Conservation (phyloP, 2,888 invertebrate genomes). For the Microchrysa polita region DNA sequence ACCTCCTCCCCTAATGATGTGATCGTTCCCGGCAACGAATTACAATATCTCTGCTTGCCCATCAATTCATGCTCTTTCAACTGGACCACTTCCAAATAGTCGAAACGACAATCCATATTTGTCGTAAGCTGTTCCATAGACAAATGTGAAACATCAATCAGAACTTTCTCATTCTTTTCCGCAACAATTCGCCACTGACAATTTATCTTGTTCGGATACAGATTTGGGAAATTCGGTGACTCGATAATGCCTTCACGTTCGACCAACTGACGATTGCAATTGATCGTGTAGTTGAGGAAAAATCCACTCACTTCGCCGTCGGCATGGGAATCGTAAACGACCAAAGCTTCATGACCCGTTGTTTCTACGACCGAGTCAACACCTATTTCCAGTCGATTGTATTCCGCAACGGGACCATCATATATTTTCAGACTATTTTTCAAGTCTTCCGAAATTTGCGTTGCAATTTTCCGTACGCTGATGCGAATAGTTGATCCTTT, state of each 20-base stretch:
- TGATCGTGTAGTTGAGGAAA: constrained; percentile 55
- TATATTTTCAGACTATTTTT: constrained; percentile 1
- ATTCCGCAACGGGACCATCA: constrained; percentile 4
- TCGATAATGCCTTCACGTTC: constrained; percentile 79
- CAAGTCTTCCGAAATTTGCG: background rate
- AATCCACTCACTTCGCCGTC: constrained; percentile 53
- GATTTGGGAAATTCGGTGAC: constrained; percentile 84
- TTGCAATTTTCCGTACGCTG: constrained; percentile 60
- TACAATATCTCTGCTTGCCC: constrained; percentile 56
- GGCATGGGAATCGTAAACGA: constrained; percentile 55
- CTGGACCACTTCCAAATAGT: constrained; percentile 69
- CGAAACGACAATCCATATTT: constrained; percentile 66
- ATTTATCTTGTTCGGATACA: constrained; percentile 71
- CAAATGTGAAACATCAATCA: constrained; percentile 84
- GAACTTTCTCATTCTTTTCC: constrained; percentile 79
- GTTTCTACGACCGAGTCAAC: constrained; percentile 52
- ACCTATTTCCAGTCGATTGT: constrained; percentile 1
- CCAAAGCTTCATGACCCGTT: constrained; percentile 55
- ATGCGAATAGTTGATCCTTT: constrained; percentile 76
- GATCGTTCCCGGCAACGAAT: constrained; percentile 51
- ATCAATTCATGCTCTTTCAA: constrained; percentile 62
- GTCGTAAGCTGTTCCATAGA: constrained; percentile 65
- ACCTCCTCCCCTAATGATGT: constrained; percentile 57
- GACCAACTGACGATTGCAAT: constrained; percentile 55
- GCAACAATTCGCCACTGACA: constrained; percentile 83